Base-by-base conservation (phyloP, 2,797 vertebrate genomes). In the Hozukius guyotensis region DNA sequence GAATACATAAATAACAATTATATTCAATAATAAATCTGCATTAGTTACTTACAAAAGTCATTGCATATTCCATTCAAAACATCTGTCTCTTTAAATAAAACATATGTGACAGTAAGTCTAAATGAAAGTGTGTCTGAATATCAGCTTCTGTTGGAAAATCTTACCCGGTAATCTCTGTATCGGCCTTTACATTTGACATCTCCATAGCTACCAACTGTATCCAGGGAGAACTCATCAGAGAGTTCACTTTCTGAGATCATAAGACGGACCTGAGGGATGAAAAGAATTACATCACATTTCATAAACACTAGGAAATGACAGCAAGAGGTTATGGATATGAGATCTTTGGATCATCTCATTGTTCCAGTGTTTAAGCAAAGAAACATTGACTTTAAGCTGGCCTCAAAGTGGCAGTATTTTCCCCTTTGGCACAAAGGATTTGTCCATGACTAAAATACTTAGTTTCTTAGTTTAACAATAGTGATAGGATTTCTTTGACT, bases 241-340 rank as follows among this genome's bases (percentile, higher is more conserved):
- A 97, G 93, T 3, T 98, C 97, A 88, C 99, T 99, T 76, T 99
- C 98, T 38, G 98, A 99, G 86, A 99, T 96, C 97, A 98, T 98
- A 34, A 99, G 97, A 0, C 98, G 97, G 64, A 99, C 97, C 99
- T 99, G 91, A 75, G 55, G 55, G 59, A 56, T 96, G 77, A 81
- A 67, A 65, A 69, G 3, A 75, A 77, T 8, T 3, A 46, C 31
- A 64, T 63, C 2, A 64, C 8, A 66, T 11, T 52, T 61, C 1
- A 42, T 18, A 38, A 20, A 16, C 24, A 22, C 1, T 5, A 5
- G 38, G 1, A 70, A 52, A 65, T 67, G 1, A 25, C 7, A 34
- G 62, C 64, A 55, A 56, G 5, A 34, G 16, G 42, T 60, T 64
- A 46, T 20, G 31, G 1, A n/a, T 16, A 13, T n/a, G n/a, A 38